Evolutionary conservation across 92 coral and sea anemone genomes (phyloP).

Genomic region (Zoanthus sansibaricus): DNA sequence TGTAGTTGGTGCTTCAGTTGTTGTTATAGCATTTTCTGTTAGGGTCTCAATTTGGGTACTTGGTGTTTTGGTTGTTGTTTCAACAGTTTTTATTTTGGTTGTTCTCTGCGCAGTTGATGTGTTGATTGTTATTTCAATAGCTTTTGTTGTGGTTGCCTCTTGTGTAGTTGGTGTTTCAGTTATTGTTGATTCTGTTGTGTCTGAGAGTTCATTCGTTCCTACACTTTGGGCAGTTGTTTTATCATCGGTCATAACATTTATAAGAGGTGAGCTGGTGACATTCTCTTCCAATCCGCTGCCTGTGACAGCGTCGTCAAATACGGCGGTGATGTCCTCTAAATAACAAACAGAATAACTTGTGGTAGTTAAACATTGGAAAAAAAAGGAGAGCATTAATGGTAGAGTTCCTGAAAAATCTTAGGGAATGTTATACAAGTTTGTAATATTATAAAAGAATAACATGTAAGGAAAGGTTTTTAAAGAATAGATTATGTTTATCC

Average conservation of each 20-base stretch:
- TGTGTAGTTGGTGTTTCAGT: not conserved
- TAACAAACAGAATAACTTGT: not conserved
- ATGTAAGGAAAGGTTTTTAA: too few species aligned
- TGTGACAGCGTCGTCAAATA: conserved; percentile 8
- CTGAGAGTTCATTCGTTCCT: not conserved
- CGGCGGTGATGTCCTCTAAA: conserved; percentile 31
- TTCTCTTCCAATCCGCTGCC: conserved; percentile 28
- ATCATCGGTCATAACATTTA: not conserved
- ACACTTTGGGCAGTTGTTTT: not conserved
- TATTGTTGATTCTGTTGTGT: not conserved
- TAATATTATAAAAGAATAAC: too few species aligned
- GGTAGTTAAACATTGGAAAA: not conserved
- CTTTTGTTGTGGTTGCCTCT: not conserved
- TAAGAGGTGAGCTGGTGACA: not conserved
- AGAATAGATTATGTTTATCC: too few species aligned
- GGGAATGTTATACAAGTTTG: too few species aligned
- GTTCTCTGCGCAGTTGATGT: not conserved
- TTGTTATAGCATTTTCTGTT: too few species aligned
- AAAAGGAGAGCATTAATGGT: not conserved
- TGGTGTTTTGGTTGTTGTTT: not conserved
- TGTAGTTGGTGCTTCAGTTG: not conserved
- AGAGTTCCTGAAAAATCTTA: not conserved
- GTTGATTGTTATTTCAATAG: not conserved
- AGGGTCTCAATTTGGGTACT: not conserved
- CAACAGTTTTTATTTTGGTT: not conserved